Evolutionary conservation across 2,797 vertebrate genomes (phyloP).

Genomic region (Crax fasciolata): DNA sequence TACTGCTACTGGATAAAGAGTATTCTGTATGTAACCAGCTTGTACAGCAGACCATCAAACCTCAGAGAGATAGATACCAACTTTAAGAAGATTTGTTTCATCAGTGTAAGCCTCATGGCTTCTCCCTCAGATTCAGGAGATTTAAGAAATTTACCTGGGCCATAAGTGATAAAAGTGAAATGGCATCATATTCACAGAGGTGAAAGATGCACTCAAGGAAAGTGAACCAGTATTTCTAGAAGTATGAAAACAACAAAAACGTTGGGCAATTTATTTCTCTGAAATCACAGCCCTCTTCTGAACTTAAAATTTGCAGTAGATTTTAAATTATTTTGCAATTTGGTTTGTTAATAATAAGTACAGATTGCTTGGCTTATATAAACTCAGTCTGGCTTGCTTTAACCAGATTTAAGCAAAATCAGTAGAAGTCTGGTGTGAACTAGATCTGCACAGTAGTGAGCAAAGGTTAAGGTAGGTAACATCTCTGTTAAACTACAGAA

Average conservation of each 20-base stretch:
- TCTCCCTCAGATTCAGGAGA: background rate
- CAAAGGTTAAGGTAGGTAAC: background rate
- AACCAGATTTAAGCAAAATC: background rate
- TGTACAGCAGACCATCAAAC: background rate
- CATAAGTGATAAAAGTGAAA: background rate
- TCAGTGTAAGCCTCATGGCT: background rate
- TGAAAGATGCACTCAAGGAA: background rate
- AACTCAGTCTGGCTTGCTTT: accelerated
- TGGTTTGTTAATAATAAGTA: background rate
- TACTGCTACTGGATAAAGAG: background rate
- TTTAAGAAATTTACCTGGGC: background rate
- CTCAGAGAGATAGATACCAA: background rate
- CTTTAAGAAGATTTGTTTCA: background rate
- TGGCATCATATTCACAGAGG: background rate
- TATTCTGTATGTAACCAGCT: background rate
- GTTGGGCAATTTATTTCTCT: background rate
- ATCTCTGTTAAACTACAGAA: background rate
- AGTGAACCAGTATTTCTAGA: background rate
- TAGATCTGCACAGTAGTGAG: background rate
- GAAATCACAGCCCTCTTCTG: background rate
- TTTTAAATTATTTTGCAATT: background rate
- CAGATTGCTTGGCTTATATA: background rate
- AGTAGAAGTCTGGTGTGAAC: background rate
- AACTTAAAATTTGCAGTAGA: background rate
- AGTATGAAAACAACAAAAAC: background rate